These are phyloP conservation scores for Drymodes brunneopygia DNA, from an alignment of 2,113 vertebrate genomes.

Conservation along the genomic window DNA sequence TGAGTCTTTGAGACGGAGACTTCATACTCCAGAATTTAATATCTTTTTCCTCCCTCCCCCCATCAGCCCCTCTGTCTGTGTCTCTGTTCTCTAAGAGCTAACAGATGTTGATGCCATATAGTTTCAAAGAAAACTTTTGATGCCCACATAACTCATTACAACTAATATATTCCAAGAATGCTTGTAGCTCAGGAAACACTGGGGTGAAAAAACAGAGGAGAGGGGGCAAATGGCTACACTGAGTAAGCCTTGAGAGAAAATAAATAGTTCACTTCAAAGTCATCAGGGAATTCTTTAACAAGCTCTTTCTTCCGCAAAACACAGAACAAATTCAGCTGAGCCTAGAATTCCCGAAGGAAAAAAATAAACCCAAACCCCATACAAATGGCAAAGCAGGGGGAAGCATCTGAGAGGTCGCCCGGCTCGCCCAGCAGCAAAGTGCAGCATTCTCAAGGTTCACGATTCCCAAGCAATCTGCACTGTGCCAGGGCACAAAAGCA, in stretches of 20 bases:
- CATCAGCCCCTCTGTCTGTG: constrained; percentile 66
- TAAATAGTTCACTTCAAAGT: constrained; percentile 59
- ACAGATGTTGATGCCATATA: constrained; percentile 75
- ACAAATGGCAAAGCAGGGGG: background rate
- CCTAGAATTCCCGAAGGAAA: constrained; percentile 22
- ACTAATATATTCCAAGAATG: constrained; percentile 69
- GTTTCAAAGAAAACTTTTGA: constrained; percentile 72
- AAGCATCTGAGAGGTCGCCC: background rate
- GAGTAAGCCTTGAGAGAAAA: constrained; percentile 54
- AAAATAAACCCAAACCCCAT: constrained; percentile 13
- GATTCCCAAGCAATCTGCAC: constrained; percentile 30
- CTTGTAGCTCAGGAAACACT: constrained; percentile 51
- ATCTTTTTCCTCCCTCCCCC: constrained; percentile 56
- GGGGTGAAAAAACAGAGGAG: constrained; percentile 45
- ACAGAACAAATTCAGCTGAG: constrained; percentile 19
- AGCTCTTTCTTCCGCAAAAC: constrained; percentile 41
- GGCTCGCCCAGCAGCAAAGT: background rate
- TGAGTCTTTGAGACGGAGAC: constrained; percentile 54
- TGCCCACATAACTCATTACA: constrained; percentile 66
- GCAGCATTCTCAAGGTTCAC: background rate
- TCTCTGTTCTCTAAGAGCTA: constrained; percentile 76
- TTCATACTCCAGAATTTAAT: constrained; percentile 67
- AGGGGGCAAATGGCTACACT: constrained; percentile 34
- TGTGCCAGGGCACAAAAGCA: constrained; percentile 10
- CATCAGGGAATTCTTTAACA: constrained; percentile 54